Conservation (phyloP, 2,888 invertebrate genomes). For the Cantharis rufa region DNA sequence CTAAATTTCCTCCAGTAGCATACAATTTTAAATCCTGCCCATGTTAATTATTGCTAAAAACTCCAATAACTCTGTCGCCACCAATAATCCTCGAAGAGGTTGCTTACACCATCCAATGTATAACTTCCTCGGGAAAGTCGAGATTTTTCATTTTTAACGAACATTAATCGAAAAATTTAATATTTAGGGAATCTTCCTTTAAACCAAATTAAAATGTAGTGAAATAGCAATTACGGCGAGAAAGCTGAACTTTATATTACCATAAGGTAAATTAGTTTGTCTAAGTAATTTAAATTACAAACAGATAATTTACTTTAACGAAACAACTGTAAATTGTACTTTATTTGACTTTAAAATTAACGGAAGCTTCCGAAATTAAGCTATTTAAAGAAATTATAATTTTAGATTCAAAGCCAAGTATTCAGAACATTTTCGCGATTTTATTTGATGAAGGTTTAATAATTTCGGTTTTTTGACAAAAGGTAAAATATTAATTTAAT, state of each 20-base stretch:
- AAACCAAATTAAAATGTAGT: neutral
- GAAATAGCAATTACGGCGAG: neutral
- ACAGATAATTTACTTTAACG: conserved; percentile 13
- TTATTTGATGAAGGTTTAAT: neutral
- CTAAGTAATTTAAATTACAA: conserved; percentile 27
- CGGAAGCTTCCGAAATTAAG: neutral
- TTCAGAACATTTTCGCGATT: neutral
- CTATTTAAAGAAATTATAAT: neutral
- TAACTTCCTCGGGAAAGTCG: neutral
- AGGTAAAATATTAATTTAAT: neutral
- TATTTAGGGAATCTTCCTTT: neutral
- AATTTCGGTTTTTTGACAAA: neutral
- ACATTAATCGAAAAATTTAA: neutral
- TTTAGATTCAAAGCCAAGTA: neutral
- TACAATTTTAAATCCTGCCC: neutral
- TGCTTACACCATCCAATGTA: neutral
- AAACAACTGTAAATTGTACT: conserved; percentile 19
- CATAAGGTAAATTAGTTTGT: conserved; percentile 14
- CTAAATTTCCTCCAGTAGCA: neutral
- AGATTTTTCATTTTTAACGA: neutral
- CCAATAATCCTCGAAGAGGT: too few relatives aligned
- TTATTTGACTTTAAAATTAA: conserved; percentile 14
- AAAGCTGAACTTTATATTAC: neutral
- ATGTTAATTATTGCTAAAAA: too few relatives aligned
- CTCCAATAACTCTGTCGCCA: too few relatives aligned